Percentiles rank a stretch among this genome's conserved stretches.
phyloP scores from a whole-genome alignment of 2,888 invertebrate genomes.

The Phortica okadai region DNA sequence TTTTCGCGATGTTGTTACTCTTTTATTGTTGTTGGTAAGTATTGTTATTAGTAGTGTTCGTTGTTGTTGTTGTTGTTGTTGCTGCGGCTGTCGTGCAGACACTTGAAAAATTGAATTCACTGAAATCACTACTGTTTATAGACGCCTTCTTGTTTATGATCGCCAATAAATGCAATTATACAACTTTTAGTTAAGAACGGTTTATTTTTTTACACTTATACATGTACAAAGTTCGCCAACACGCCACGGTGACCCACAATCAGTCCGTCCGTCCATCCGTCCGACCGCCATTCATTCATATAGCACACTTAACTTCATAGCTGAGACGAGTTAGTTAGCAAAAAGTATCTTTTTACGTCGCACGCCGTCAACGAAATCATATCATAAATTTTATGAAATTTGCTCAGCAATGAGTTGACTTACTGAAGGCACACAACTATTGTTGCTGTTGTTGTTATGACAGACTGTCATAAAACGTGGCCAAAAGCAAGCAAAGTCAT shows the following conservation, averaged over 20 bases:
- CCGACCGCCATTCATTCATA: too few species aligned
- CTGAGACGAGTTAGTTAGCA: too few species aligned
- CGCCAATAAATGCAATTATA: constrained; percentile 69
- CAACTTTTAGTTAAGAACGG: constrained; percentile 43
- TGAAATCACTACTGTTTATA: constrained; percentile 67
- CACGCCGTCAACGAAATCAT: constrained; percentile 26
- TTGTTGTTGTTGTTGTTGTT: background rate
- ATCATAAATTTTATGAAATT: constrained; percentile 65
- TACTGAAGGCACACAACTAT: constrained; percentile 53
- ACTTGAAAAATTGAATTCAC: constrained; percentile 37
- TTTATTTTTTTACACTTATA: too few species aligned
- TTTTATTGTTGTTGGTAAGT: background rate
- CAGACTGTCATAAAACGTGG: constrained; percentile 25
- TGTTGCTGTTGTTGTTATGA: constrained; percentile 18
- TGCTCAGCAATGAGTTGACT: constrained; percentile 20
- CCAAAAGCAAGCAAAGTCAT: constrained; percentile 35
- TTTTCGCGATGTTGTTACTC: background rate
- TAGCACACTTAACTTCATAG: too few species aligned
- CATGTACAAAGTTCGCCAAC: constrained; percentile 4
- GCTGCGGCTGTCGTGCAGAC: background rate
- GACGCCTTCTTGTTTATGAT: constrained; percentile 52
- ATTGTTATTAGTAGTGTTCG: background rate
- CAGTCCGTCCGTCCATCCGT: too few species aligned
- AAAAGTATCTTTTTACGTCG: background rate
- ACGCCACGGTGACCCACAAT: too few species aligned